These are phyloP conservation scores for Oryzias sinensis DNA, from an alignment of 2,797 vertebrate genomes.

Conservation along the genomic window DNA sequence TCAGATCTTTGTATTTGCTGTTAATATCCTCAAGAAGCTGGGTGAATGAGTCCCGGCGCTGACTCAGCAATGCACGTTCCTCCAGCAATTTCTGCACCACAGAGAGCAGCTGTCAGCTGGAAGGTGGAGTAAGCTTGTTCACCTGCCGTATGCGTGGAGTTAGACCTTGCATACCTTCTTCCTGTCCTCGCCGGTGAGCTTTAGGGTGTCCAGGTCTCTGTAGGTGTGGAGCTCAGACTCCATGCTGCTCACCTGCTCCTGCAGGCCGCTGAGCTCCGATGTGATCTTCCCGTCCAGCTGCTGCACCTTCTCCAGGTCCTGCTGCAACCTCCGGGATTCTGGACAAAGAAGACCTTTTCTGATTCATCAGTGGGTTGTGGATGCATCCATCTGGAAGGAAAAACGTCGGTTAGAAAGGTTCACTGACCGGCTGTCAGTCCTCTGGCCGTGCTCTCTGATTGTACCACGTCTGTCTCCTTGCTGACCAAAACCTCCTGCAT, in stretches of 20 bases:
- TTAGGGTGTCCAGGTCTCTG: conserved; percentile 85
- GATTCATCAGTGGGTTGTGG: not conserved
- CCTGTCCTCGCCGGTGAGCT: conserved; percentile 84
- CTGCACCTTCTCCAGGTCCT: conserved; percentile 94
- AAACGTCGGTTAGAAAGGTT: not conserved
- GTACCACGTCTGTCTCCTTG: conserved; percentile 95
- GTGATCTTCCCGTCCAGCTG: conserved; percentile 90
- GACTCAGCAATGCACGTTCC: conserved; percentile 80
- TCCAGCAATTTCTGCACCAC: conserved; percentile 83
- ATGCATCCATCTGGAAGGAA: not conserved
- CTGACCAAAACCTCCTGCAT: conserved; percentile 95
- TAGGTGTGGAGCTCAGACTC: conserved; percentile 82
- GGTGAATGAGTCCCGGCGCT: conserved; percentile 75
- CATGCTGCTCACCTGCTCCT: conserved; percentile 79
- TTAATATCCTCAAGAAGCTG: conserved; percentile 82
- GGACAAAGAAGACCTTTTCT: not conserved
- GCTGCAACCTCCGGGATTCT: conserved; percentile 90
- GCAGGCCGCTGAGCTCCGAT: conserved; percentile 83
- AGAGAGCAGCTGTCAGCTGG: not conserved
- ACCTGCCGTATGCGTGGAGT: not conserved
- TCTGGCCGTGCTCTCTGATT: conserved; percentile 90
- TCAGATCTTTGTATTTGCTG: conserved; percentile 78
- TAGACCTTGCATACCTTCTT: conserved; percentile 79
- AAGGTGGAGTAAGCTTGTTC: not conserved
- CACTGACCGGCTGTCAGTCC: conserved; percentile 81